These are phyloP conservation scores for Hirtodrosophila duncani DNA, from an alignment of 2,888 invertebrate species.

Conservation along the genomic window DNA sequence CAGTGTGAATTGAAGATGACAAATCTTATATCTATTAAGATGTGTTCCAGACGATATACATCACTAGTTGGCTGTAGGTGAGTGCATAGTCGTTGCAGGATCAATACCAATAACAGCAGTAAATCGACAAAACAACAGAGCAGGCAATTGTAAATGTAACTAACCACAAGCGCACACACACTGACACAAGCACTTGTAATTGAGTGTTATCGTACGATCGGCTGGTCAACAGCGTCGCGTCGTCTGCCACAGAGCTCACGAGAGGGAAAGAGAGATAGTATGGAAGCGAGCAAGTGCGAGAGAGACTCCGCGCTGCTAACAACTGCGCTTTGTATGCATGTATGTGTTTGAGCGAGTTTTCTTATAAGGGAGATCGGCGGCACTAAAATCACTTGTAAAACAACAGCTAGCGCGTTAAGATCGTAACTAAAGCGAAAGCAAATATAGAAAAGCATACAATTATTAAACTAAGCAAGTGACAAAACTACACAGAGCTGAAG, in stretches of 20 bases:
- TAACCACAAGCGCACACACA: slow-evolving; percentile 5
- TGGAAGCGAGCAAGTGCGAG: slow-evolving; percentile 8
- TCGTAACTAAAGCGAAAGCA: slow-evolving; percentile 19
- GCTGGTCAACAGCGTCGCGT: slow-evolving; percentile 42
- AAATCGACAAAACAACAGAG: slow-evolving; percentile 20
- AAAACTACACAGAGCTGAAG: slow-evolving; percentile 9
- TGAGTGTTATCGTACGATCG: slow-evolving; percentile 56
- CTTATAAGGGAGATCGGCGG: slow-evolving; percentile 56
- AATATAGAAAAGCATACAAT: slow-evolving; percentile 4
- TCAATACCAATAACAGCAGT: slow-evolving; percentile 13
- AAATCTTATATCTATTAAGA: too few relatives aligned
- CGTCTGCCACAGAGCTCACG: slow-evolving; percentile 33
- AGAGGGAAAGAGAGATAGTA: slow-evolving; percentile 20
- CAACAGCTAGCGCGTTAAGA: slow-evolving; percentile 49
- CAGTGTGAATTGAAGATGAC: slow-evolving; percentile 9
- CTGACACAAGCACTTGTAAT: slow-evolving; percentile 27
- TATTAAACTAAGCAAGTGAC: not conserved
- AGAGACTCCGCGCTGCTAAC: too few relatives aligned
- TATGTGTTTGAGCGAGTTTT: slow-evolving; percentile 59
- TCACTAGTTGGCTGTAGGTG: slow-evolving; percentile 27
- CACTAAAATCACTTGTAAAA: slow-evolving; percentile 65
- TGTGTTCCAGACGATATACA: too few relatives aligned
- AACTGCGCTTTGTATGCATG: slow-evolving; percentile 30
- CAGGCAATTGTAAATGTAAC: slow-evolving; percentile 24
- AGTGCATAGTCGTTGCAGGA: slow-evolving; percentile 33